Percentiles rank a stretch among this genome's conserved stretches.
phyloP scores from a whole-genome alignment of 2,888 invertebrate species.

The Callosobruchus maculatus region DNA sequence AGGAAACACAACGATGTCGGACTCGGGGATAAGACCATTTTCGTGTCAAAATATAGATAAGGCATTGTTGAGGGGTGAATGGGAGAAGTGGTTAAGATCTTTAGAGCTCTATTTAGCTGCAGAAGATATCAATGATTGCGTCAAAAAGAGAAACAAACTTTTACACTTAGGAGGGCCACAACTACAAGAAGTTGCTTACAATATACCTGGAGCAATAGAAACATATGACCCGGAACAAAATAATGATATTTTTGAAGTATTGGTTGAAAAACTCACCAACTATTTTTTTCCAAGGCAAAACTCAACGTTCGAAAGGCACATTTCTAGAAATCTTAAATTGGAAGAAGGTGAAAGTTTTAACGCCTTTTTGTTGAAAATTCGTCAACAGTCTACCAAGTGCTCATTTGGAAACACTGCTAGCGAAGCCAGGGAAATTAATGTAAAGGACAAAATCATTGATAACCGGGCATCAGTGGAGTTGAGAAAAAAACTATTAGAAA shows the following conservation, averaged over 20 bases:
- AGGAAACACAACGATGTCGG: too few relatives aligned
- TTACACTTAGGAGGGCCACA: constrained; percentile 29
- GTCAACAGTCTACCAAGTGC: constrained; percentile 35
- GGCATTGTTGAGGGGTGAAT: constrained; percentile 22
- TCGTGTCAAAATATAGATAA: constrained; percentile 16
- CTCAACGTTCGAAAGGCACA: constrained; percentile 35
- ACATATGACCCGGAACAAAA: constrained; percentile 14
- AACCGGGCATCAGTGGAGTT: constrained; percentile 26
- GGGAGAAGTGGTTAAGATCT: constrained; percentile 29
- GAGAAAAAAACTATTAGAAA: constrained; percentile 27
- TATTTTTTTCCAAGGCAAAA: constrained; percentile 34
- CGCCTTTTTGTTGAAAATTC: constrained; percentile 29
- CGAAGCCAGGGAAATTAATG: too few relatives aligned
- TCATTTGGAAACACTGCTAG: too few relatives aligned
- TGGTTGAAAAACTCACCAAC: constrained; percentile 26
- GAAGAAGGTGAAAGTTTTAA: constrained; percentile 31
- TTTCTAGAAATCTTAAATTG: constrained; percentile 27
- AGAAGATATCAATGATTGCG: constrained; percentile 25
- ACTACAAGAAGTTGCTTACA: constrained; percentile 30
- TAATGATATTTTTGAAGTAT: constrained; percentile 28
- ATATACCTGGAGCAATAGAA: constrained; percentile 27
- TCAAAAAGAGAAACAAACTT: constrained; percentile 29
- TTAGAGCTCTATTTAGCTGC: constrained; percentile 27
- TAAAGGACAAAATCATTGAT: too few relatives aligned
- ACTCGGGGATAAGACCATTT: constrained; percentile 11